Conservation (phyloP, 2,113 vertebrate genomes). For the Picathartes gymnocephalus region DNA sequence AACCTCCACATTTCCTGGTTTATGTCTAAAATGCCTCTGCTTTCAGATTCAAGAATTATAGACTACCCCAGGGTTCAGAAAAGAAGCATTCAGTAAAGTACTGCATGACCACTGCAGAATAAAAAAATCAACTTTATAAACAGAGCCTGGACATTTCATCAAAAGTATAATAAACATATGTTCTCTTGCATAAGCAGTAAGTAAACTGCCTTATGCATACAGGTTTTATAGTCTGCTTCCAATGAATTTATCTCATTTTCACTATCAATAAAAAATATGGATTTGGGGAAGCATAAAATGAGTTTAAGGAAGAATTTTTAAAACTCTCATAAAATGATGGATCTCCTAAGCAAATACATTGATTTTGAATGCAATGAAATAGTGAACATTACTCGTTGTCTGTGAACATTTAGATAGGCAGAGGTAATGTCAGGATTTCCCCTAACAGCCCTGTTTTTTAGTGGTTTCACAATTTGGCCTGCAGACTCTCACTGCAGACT, state of each 20-base stretch:
- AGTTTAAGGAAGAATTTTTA: constrained; percentile 7
- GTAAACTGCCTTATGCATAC: not conserved
- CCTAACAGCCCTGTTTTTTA: not conserved
- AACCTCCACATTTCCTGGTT: not conserved
- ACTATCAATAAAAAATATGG: constrained; percentile 42
- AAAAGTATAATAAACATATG: not conserved
- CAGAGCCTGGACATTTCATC: not conserved
- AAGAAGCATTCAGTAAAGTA: not conserved
- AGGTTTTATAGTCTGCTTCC: not conserved
- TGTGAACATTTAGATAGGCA: not conserved
- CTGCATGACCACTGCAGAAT: not conserved
- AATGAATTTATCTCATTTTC: constrained; percentile 20
- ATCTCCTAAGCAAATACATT: not conserved
- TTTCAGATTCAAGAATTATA: not conserved
- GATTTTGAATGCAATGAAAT: not conserved
- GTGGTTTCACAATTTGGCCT: not conserved
- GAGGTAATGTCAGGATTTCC: not conserved
- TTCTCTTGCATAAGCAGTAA: constrained; percentile 26
- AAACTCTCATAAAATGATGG: constrained; percentile 14
- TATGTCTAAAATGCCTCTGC: not conserved
- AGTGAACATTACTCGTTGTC: not conserved
- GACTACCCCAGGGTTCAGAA: not conserved
- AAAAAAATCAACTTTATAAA: not conserved
- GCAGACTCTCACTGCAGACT: not conserved
- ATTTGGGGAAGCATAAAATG: constrained; percentile 2